A percentile compares a stretch with the other conserved stretches of the same genome.
phyloP scores from a whole-genome alignment of 2,888 invertebrate genomes.

The Parnassius apollo region DNA sequence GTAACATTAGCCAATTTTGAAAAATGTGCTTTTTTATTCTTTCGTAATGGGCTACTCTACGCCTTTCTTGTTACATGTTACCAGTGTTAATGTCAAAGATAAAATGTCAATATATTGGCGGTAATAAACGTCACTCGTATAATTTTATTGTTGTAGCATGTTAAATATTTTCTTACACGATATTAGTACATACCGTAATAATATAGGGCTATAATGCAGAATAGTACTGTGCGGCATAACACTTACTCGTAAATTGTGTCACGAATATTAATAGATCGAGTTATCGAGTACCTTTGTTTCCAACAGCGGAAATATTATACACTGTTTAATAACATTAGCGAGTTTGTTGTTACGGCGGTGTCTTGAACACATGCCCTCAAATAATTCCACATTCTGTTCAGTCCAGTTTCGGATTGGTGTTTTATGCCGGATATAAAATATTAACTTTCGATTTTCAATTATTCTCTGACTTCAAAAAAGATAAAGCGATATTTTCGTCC shows the following conservation, averaged over 20 bases:
- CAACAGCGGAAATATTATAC: slow-evolving; percentile 50
- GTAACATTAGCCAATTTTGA: background rate
- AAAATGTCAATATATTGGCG: background rate
- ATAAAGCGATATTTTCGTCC: too few relatives aligned
- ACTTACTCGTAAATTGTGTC: slow-evolving; percentile 53
- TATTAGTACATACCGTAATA: slow-evolving; percentile 3
- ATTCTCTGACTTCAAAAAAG: too few relatives aligned
- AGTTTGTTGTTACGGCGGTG: slow-evolving; percentile 34
- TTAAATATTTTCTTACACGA: background rate
- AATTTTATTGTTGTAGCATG: background rate
- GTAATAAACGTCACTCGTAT: background rate
- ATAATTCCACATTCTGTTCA: slow-evolving; percentile 30
- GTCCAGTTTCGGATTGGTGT: too few relatives aligned
- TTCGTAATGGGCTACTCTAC: background rate
- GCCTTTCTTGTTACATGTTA: slow-evolving; percentile 5
- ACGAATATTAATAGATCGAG: slow-evolving; percentile 55
- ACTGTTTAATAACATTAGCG: slow-evolving; percentile 30
- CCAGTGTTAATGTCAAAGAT: slow-evolving; percentile 6
- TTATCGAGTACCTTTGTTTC: slow-evolving; percentile 40
- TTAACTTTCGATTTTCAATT: too few relatives aligned
- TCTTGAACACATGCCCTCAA: slow-evolving; percentile 47
- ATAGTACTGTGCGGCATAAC: slow-evolving; percentile 29
- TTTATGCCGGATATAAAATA: too few relatives aligned
- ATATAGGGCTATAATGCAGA: slow-evolving; percentile 2
- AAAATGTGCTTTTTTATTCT: background rate